These are phyloP conservation scores for Volucella inflata DNA, from an alignment of 2,888 invertebrate genomes.

Conservation along the genomic window DNA sequence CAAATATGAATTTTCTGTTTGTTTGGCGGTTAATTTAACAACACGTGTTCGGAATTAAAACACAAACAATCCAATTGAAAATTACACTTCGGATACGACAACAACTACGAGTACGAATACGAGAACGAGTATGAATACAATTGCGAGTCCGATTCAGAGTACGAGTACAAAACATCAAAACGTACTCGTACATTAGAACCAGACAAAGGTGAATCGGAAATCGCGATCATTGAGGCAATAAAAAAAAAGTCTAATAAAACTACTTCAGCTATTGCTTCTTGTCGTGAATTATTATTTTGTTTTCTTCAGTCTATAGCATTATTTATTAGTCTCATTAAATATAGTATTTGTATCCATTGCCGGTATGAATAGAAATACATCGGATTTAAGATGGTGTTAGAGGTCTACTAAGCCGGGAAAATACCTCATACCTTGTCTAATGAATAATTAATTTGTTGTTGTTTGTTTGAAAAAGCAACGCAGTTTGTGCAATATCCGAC, in stretches of 20 bases:
- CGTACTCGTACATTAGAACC: slow-evolving; percentile 5
- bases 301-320: not conserved
- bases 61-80: slow-evolving; percentile 21
- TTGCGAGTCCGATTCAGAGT: too few relatives aligned
- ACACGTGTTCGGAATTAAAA: slow-evolving; percentile 49
- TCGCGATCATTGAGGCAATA: slow-evolving; percentile 44
- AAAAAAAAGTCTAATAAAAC: slow-evolving; percentile 35
- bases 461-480: slow-evolving; percentile 42
- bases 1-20: slow-evolving; percentile 45
- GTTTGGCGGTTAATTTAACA: slow-evolving; percentile 44
- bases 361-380: slow-evolving; percentile 20
- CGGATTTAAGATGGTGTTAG: not conserved
- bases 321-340: slow-evolving; percentile 2
- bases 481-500: slow-evolving; percentile 46
- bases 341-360: slow-evolving; percentile 19
- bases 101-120: too few relatives aligned
- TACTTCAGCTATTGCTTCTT: slow-evolving; percentile 30
- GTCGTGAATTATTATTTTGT: slow-evolving; percentile 33
- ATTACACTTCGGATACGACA: not conserved
- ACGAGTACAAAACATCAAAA: not conserved
- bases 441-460: slow-evolving; percentile 65
- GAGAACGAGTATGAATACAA: too few relatives aligned
- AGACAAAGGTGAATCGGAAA: slow-evolving; percentile 56
- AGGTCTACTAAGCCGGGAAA: slow-evolving; percentile 26
- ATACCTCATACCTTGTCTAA: slow-evolving; percentile 26